Evolutionary conservation across 2,888 invertebrate species (phyloP).

Genomic region (Molanna angustata): DNA sequence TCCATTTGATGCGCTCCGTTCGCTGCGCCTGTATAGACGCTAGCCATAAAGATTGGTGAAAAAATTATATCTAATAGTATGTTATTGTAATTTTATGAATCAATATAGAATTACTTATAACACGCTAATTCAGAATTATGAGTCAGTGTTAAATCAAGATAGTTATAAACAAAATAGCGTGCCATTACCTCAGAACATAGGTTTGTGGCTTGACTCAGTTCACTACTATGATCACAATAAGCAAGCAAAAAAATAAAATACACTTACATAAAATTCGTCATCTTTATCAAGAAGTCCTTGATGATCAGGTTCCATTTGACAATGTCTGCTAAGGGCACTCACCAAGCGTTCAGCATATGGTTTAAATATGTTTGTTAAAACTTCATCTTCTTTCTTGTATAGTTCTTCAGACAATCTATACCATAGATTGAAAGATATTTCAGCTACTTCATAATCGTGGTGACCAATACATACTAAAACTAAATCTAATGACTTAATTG

Average conservation of each 20-base stretch:
- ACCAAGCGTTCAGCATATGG: constrained; percentile 91
- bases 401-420: constrained; percentile 92
- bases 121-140: too few relatives aligned
- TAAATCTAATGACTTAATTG: constrained; percentile 81
- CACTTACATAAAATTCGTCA: constrained; percentile 72
- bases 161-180: too few relatives aligned
- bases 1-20: too few relatives aligned
- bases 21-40: too few relatives aligned
- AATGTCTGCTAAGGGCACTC: constrained; percentile 84
- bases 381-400: constrained; percentile 81
- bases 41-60: too few relatives aligned
- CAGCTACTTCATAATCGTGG: constrained; percentile 94
- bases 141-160: too few relatives aligned
- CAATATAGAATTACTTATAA: too few relatives aligned
- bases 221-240: constrained; percentile 9
- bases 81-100: too few relatives aligned
- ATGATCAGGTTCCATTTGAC: constrained; percentile 94
- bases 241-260: background rate
- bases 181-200: too few relatives aligned
- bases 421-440: constrained; percentile 96
- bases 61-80: too few relatives aligned
- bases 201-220: too few relatives aligned
- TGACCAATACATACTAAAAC: constrained; percentile 91
- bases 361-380: constrained; percentile 77
- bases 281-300: constrained; percentile 81